Base-by-base conservation (phyloP, 2,113 vertebrate species). In the rabbit (Oryctolagus cuniculus) region DNA sequence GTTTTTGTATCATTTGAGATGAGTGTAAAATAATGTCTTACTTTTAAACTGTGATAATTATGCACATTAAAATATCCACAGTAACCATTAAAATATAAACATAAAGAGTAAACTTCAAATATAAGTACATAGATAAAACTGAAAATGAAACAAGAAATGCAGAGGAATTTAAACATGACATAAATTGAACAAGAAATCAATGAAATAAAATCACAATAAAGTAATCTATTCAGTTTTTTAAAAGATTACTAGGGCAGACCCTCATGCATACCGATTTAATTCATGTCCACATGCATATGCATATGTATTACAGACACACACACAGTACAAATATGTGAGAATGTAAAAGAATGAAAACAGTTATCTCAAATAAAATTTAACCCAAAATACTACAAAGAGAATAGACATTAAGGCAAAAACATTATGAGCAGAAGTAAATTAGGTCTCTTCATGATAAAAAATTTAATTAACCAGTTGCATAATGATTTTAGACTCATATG, bases 201-300 rank as follows among this genome's bases (percentile, higher is more conserved):
- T 64, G 73, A 94, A 90, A 87, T 55, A 83, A 86, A 87, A 78
- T 53, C 10, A 15, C n/a, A 86, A 44, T 78, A 27, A 83, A 78
- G 51, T 83, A 72, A 34, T 3, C 44, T 63, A 53, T 38, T 5
- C 2, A 34, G n/a, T 24, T 38, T 9, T 44, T 51, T 36, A 64
- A 36, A 77, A 69, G 31, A 29, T 29, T 10, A n/a, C 38, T 87
- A 51, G 8, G 75, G 34, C n/a, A 34, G 4, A 21, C 21, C 27
- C 10, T 64, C 29, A 61, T 27, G 34, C 24, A 3, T 16, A 31
- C 3, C 63, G 3, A 22, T 70, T 74, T 17, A 9, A 31, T 31
- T 61, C 12, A 61, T 31, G 10, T 49, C 12, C 34, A 9, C 7
- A 6, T 4, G 15, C 44, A 51, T 2, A 22, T 6, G 12, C 10